A percentile compares a stretch with the other conserved stretches of the same genome.
Evolutionary conservation across 1,140 invertebrate species (phyloP).

Genomic region (Portunus trituberculatus): DNA sequence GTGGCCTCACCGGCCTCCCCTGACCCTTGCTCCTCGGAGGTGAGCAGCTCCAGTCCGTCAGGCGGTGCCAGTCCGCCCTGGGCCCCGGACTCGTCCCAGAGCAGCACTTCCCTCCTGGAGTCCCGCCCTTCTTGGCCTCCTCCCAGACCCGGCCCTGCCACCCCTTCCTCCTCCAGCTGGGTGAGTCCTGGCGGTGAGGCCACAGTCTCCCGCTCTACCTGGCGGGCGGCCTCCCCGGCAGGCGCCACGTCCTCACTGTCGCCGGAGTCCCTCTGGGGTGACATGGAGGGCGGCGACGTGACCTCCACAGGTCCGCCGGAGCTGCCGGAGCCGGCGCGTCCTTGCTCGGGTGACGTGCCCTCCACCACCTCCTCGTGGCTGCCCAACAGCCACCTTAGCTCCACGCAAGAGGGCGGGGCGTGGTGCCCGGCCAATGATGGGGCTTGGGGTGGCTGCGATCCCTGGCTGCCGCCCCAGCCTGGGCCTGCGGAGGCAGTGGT

Average conservation of each 20-base stretch:
- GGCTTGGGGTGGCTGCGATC: slow-evolving; percentile 3
- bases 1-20: slow-evolving; percentile 32
- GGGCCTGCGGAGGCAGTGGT: neutral
- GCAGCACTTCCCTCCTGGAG: neutral
- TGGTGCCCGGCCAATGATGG: slow-evolving; percentile 43
- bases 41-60: slow-evolving; percentile 5
- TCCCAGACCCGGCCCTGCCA: neutral
- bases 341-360: neutral
- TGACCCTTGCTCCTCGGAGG: slow-evolving; percentile 40
- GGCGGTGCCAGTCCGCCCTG: slow-evolving; percentile 24
- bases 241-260: slow-evolving; percentile 28
- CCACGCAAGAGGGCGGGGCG: slow-evolving; percentile 38
- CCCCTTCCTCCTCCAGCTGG: slow-evolving; percentile 45
- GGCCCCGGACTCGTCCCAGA: slow-evolving; percentile 57
- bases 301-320: slow-evolving; percentile 61
- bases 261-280: slow-evolving; percentile 15
- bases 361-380: slow-evolving; percentile 25
- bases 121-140: slow-evolving; percentile 2
- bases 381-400: slow-evolving; percentile 14
- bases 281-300: slow-evolving; percentile 23
- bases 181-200: slow-evolving; percentile 8
- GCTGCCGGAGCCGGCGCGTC: neutral
- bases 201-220: slow-evolving; percentile 58
- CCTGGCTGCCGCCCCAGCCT: slow-evolving; percentile 1
- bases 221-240: neutral